Base-by-base conservation (phyloP, 2,797 vertebrate species). In the Meda fulgida region DNA sequence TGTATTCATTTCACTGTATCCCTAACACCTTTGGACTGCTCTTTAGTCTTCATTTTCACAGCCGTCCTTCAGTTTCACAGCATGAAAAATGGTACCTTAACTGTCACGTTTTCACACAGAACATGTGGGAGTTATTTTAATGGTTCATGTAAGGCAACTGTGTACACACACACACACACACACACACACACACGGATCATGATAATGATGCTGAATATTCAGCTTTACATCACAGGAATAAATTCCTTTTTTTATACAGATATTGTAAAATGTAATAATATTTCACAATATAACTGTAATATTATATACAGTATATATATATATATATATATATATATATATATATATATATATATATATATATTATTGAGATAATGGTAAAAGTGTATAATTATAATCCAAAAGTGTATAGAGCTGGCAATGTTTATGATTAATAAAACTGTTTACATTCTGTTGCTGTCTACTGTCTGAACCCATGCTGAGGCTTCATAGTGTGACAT, bases 11-110 rank as follows among this genome's bases (percentile, higher is more conserved):
- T 29, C 58, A 26, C 40, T 66, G 9, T 46, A 53, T 83, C 46
- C n/a, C 14, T 16, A 3, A 67, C 5, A 4, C 55, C 31, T 60
- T 31, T 34, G 13, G 69, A 72, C 29, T 21, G 26, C 80, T 55
- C 6, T 84, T 77, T 77, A 76, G 60, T 43, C 63, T 53, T 83
- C 72, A 83, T 53, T 76, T 83, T 29, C 72, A 76, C 40, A 76
- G 58, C 58, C 48, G 72, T 75, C 43, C 43, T 76, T 77, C 72
- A 67, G 23, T 67, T 76, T 53, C 23, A 67, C n/a, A 83, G 21
- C 31, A 53, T 77, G 46, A 55, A 53, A 53, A 83, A 83, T 40
- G n/a, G 67, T 65, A 14, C 18, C 7, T 60, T 29, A 43, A 65
- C 55, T 40, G 34, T 63, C 46, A 77, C 51, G 43, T 26, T 66